Evolutionary conservation across 2,888 invertebrate genomes (phyloP).

Genomic region (Papilio demoleus): DNA sequence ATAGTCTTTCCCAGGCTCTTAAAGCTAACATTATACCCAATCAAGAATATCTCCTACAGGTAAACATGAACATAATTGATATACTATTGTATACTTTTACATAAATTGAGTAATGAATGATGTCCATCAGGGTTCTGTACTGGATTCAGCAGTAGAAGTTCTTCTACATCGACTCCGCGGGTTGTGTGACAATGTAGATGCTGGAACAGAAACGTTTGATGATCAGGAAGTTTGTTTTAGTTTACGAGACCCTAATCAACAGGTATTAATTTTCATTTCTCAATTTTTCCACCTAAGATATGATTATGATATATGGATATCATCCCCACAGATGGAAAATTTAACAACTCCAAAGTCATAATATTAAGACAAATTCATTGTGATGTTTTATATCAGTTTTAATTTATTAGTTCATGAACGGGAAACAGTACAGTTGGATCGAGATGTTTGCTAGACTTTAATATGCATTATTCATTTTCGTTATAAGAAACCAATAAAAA

Average conservation of each 20-base stretch:
- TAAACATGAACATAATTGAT: slow-evolving; percentile 43
- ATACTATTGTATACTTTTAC: not conserved
- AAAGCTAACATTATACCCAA: slow-evolving; percentile 95
- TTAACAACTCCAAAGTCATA: too few species aligned
- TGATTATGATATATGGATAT: too few species aligned
- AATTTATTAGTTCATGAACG: too few species aligned
- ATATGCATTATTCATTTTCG: too few species aligned
- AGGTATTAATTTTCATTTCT: too few species aligned
- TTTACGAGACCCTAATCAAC: slow-evolving; percentile 86
- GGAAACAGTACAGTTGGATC: too few species aligned
- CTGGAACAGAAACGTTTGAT: slow-evolving; percentile 94
- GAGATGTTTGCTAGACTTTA: too few species aligned
- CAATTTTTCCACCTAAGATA: too few species aligned
- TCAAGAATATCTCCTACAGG: slow-evolving; percentile 93
- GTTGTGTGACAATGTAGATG: slow-evolving; percentile 96
- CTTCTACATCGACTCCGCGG: slow-evolving; percentile 94
- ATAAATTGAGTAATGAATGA: slow-evolving; percentile 19
- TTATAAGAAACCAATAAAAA: too few species aligned
- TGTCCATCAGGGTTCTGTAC: slow-evolving; percentile 89
- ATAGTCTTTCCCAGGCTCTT: slow-evolving; percentile 90
- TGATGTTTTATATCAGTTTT: not conserved
- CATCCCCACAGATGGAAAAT: too few species aligned
- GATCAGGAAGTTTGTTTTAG: slow-evolving; percentile 97
- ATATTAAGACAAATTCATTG: slow-evolving; percentile 19
- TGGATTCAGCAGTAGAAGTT: slow-evolving; percentile 95